Conservation (phyloP, 2,797 vertebrate species). For the Poecilia wingei region DNA sequence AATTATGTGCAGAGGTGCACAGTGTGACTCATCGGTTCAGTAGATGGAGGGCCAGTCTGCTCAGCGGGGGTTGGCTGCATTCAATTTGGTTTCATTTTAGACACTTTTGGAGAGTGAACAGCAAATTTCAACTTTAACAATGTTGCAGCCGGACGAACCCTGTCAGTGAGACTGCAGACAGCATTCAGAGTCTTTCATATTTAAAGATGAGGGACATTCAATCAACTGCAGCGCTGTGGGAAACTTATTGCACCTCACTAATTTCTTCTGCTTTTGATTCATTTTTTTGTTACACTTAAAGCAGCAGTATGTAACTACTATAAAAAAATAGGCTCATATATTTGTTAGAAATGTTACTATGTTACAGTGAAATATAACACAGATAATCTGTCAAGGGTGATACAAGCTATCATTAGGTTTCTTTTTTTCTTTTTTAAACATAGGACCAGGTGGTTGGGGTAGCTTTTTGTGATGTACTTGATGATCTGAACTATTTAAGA, state of each 20-base stretch:
- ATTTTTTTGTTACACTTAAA: background rate
- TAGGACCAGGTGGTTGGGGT: background rate
- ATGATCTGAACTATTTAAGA: background rate
- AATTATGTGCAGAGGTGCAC: background rate
- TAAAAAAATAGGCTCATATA: no score
- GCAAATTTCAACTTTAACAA: background rate
- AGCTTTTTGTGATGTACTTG: background rate
- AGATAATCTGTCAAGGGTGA: background rate
- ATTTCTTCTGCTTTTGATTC: background rate
- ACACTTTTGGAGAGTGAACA: background rate
- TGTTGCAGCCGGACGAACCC: background rate
- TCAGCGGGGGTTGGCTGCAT: background rate
- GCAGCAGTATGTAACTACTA: no score
- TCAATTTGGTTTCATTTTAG: background rate
- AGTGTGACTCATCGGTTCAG: background rate
- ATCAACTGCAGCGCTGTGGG: background rate
- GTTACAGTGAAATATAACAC: no score
- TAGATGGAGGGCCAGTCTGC: background rate
- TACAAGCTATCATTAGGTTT: background rate
- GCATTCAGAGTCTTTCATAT: background rate
- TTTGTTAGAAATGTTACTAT: no score
- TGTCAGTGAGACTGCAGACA: background rate
- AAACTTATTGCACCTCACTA: background rate
- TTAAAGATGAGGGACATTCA: background rate
- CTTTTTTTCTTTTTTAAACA: background rate